Evolutionary conservation across 2,113 vertebrate species (phyloP).

Genomic region (Pteruthius melanotis): DNA sequence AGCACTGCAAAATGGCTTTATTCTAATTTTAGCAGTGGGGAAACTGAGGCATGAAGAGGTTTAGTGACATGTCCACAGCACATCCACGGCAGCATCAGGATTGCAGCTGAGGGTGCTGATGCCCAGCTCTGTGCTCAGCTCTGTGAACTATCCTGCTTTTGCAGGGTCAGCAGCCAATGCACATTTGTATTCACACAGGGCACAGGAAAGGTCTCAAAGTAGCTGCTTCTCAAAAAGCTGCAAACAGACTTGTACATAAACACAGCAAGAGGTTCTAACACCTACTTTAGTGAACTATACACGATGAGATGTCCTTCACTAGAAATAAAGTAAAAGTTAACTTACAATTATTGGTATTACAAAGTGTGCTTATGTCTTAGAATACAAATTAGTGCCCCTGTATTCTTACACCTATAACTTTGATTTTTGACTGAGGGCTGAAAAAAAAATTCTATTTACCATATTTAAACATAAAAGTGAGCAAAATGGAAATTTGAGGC

Average conservation of each 20-base stretch:
- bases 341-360: background rate
- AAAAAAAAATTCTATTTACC: background rate
- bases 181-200: background rate
- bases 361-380: background rate
- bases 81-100: background rate
- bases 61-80: background rate
- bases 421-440: background rate
- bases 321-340: conserved; percentile 43
- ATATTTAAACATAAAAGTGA: background rate
- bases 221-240: conserved; percentile 25
- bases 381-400: background rate
- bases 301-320: conserved; percentile 19
- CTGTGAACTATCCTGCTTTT: background rate
- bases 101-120: background rate
- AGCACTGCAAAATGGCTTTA: background rate
- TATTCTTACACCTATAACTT: background rate
- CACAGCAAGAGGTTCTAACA: background rate
- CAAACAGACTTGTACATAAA: background rate
- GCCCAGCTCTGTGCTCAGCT: background rate
- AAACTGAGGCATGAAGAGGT: conserved; percentile 22
- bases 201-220: background rate
- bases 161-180: background rate
- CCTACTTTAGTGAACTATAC: conserved; percentile 38
- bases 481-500: background rate
- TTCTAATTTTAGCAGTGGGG: background rate